These are phyloP conservation scores for Cranoglanis bouderius DNA, from an alignment of 2,113 vertebrate species.

Conservation along the genomic window DNA sequence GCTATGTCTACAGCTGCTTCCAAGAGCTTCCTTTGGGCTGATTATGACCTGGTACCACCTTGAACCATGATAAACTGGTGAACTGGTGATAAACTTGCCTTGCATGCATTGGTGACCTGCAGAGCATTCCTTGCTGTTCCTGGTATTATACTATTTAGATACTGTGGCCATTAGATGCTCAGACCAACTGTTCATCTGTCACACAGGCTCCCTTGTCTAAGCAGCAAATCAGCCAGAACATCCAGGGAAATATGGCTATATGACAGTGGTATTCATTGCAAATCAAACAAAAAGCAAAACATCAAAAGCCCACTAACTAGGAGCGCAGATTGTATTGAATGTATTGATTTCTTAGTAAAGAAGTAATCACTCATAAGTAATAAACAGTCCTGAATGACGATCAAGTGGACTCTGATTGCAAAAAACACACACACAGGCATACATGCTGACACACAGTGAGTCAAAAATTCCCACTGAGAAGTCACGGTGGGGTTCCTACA, in stretches of 20 bases:
- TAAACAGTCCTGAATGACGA: neutral
- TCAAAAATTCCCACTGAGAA: constrained; percentile 16
- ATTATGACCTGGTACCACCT: neutral
- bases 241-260: neutral
- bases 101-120: neutral
- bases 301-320: neutral
- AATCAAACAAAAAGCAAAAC: neutral
- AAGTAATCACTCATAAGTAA: neutral
- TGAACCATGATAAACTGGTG: neutral
- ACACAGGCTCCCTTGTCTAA: neutral
- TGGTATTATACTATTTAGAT: neutral
- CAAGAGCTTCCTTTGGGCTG: neutral
- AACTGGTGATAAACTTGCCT: neutral
- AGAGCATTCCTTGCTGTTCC: neutral
- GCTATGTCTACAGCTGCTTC: neutral
- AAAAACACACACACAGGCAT: neutral
- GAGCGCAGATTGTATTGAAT: neutral
- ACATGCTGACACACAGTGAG: neutral
- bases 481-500: constrained; percentile 25
- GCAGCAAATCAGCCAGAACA: neutral
- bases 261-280: neutral
- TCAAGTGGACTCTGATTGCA: neutral
- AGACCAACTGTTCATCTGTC: neutral
- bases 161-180: neutral
- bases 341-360: neutral